Base-by-base conservation (phyloP, 1,140 invertebrate species). In the Campoletis sonorensis region DNA sequence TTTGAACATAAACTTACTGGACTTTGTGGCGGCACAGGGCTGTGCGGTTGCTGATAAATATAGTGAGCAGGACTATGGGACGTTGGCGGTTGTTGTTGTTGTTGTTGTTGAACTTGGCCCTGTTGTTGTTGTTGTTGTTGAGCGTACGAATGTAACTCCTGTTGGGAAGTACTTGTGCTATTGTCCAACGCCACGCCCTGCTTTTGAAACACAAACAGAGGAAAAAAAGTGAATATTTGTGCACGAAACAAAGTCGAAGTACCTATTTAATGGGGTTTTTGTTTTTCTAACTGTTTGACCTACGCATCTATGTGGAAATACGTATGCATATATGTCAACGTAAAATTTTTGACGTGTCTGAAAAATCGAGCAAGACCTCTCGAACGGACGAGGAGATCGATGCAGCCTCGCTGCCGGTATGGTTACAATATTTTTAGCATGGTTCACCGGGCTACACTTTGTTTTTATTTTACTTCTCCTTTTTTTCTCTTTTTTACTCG, bases 151-250 rank as follows among this genome's bases (percentile, higher is more conserved):
- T 91, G 88, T 83, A 91, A 88, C 86, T 92, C 90, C 84, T 92
- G 89, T 87, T 91, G 89, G 79, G 92, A 91, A 87, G 88, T 89
- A 87, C 88, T 92, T 86, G 90, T 90, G 89, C 90, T 93, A 87
- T 94, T 95, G 85, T 96, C 95, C 88, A 95, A 82, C 82, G 92
- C 91, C 84, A 94, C 90, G 83, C 93, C 93, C 94, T 94, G 91
- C 86, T 92, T 89, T 88, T 86, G 87, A 18, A 30, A 58, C 10
- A 79, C 45, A 79, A 45, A 76, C 64, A 75, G 26, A 78, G 68
- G 23, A 23, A 67, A 23, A 80, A 61, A 45, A 11, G 75, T 18
- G 26, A 18, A 61, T 61, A 18, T 8, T 27, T 33, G 30, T 61
- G 15, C 23, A 67, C 27, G 10, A 33, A 33, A 5, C 27, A 18